Conservation (phyloP, 2,113 vertebrate genomes). For the Asarcornis scutulata region DNA sequence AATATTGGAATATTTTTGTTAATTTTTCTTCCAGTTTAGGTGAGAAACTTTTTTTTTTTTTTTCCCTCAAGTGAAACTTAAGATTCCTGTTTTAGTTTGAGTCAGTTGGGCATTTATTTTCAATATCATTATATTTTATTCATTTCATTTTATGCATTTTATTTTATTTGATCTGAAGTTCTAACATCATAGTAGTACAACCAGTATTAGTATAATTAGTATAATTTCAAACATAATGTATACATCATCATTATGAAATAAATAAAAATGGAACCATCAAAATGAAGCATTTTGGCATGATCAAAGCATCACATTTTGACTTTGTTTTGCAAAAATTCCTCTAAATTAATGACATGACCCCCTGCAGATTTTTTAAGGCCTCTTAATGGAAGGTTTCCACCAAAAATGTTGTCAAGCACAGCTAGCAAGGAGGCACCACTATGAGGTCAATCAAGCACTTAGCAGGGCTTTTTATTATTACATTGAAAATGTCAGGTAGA, state of each 20-base stretch:
- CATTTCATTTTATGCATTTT: neutral
- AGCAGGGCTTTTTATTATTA: neutral
- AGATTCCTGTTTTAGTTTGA: neutral
- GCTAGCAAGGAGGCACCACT: neutral
- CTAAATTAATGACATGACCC: neutral
- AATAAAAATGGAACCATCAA: slow-evolving; percentile 52
- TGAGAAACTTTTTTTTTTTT: neutral
- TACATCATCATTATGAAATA: slow-evolving; percentile 27
- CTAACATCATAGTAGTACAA: neutral
- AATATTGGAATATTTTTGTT: neutral
- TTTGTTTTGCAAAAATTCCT: neutral
- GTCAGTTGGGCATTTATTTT: neutral
- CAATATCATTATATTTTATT: neutral
- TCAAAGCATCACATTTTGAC: neutral
- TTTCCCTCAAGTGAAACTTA: neutral
- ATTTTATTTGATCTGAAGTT: neutral
- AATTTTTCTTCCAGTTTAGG: neutral
- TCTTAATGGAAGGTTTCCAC: slow-evolving; percentile 21
- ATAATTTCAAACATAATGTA: slow-evolving; percentile 21
- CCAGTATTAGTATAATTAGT: neutral
- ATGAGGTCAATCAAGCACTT: slow-evolving; percentile 19
- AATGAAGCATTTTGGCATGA: slow-evolving; percentile 10
- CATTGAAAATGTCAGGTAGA: neutral
- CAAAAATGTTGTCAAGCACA: neutral
- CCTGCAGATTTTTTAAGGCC: neutral